Evolutionary conservation across 2,113 vertebrate species (phyloP), one percentile per base, ranked within the genome.

Genomic region (Gnathonemus echidnorhynchus): DNA sequence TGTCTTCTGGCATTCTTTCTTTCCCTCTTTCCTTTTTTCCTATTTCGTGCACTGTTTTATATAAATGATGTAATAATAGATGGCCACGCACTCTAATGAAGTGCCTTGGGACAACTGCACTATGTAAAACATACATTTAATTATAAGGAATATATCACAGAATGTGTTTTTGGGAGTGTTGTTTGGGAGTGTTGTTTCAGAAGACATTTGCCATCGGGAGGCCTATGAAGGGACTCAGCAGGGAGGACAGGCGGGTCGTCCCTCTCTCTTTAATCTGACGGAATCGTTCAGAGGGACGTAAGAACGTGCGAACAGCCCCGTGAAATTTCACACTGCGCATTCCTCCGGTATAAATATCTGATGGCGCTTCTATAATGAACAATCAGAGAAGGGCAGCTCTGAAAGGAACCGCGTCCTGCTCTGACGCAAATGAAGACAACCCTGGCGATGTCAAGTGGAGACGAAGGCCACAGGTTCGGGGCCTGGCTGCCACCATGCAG

Each of bases 311-410:
- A 88, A 56, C 53, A 74, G 35, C 84, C 87, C 90, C 91, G 88
- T 90, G 83, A 90, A 90, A 91, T 90, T 74, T 89, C 85, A 48
- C 56, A 66, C 84, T 92, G 88, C 91, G 58, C 24, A 90, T 92
- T 92, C 56, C 77, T 89, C 62, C 89, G 86, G 58, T 88, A 91
- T 93, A 74, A 91, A 93, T 94, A 92, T 92, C 93, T 93, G 80
- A 94, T 93, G 86, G 86, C 88, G 87, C 89, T 77, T 91, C 86
- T 48, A 91, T 91, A 90, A 93, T 89, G 91, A 90, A 84, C 89
- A 89, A 91, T 92, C 90, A 91, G 90, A 90, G 86, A 66, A 91
- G 90, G 91, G 89, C 90, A 56, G 86, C 85, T 91, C 91, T 93
- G 86, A 90, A 91, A 90, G 88, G 77, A 66, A 66, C 91, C 70